These are phyloP conservation scores for Epinephelus lanceolatus DNA, from an alignment of 2,113 vertebrate species.

Conservation along the genomic window DNA sequence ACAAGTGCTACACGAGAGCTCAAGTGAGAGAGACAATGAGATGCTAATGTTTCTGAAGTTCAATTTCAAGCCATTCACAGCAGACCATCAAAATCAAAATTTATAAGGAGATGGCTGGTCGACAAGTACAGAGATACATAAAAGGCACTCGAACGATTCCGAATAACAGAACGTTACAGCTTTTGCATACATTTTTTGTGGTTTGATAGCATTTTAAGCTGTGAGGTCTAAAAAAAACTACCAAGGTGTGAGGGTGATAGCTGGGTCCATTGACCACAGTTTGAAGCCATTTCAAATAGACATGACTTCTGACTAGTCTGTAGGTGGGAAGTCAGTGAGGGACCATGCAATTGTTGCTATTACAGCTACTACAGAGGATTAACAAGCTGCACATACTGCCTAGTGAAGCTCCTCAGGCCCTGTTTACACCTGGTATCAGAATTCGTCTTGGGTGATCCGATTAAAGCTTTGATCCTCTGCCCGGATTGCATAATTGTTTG, in stretches of 20 bases:
- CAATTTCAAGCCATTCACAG: conserved; percentile 33
- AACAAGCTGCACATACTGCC: not conserved
- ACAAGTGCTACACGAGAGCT: conserved; percentile 35
- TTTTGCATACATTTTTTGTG: not conserved
- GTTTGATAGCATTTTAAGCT: not conserved
- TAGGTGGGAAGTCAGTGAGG: too few relatives aligned
- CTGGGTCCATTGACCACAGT: not conserved
- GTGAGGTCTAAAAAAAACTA: not conserved
- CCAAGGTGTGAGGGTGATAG: not conserved
- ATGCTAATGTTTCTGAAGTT: conserved; percentile 63
- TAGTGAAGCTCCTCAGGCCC: not conserved
- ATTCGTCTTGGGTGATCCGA: too few relatives aligned
- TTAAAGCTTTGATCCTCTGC: too few relatives aligned
- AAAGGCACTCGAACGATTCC: not conserved
- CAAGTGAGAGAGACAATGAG: conserved; percentile 58
- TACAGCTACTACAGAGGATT: not conserved
- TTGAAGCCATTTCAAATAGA: not conserved
- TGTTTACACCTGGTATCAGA: too few relatives aligned
- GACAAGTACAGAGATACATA: not conserved
- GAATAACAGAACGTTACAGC: not conserved
- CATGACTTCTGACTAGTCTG: not conserved
- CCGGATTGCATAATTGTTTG: too few relatives aligned
- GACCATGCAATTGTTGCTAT: too few relatives aligned
- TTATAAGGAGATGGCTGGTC: conserved; percentile 14
- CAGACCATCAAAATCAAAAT: conserved; percentile 22